Conservation (phyloP, 2,888 invertebrate genomes). For the Harpalus rubripes region DNA sequence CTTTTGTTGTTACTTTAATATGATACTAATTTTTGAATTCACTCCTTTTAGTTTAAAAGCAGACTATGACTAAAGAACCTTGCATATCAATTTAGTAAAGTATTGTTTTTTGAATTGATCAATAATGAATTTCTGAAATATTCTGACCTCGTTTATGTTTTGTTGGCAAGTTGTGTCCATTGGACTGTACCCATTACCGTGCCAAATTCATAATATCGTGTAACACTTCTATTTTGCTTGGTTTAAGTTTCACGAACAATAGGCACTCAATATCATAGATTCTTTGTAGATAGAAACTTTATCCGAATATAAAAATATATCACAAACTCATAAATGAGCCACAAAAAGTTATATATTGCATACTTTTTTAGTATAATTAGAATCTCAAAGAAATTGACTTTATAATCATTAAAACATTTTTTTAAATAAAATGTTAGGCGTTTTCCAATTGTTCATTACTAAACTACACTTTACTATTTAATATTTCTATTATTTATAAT, state of each 20-base stretch:
- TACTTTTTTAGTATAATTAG: background rate
- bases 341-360: background rate
- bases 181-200: slow-evolving; percentile 62
- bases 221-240: slow-evolving; percentile 50
- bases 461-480: no score
- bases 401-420: no score
- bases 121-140: slow-evolving; percentile 50
- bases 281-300: background rate
- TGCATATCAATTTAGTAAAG: slow-evolving; percentile 59
- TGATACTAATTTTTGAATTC: no score
- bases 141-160: slow-evolving; percentile 65
- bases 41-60: no score
- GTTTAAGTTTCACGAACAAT: slow-evolving; percentile 40
- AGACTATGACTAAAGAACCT: slow-evolving; percentile 28
- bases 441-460: no score
- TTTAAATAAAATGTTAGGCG: no score
- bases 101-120: slow-evolving; percentile 51
- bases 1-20: background rate
- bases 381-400: background rate
- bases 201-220: slow-evolving; percentile 47
- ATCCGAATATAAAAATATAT: background rate
- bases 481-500: no score
- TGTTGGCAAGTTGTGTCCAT: slow-evolving; percentile 56
- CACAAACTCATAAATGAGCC: no score
- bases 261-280: background rate